Percentiles rank a stretch among this genome's conserved stretches.
Conservation (phyloP, 2,888 invertebrate genomes). For the Aphrophora alni region DNA sequence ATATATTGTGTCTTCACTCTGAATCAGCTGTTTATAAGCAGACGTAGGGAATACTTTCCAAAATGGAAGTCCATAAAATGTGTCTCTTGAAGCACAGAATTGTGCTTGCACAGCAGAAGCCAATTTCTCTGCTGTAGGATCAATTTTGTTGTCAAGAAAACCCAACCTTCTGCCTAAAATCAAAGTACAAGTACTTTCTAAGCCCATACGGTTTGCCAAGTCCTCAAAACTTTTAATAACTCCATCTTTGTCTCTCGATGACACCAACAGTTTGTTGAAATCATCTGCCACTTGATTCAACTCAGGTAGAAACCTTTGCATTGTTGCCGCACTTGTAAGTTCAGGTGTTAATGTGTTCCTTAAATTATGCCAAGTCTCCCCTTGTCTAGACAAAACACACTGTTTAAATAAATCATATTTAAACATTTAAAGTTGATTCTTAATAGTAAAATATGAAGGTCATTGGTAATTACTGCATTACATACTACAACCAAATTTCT, state of each 20-base stretch:
- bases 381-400: conserved; percentile 64
- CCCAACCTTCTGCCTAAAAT: conserved; percentile 82
- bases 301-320: conserved; percentile 76
- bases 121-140: conserved; percentile 67
- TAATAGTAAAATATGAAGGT: no score
- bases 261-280: conserved; percentile 71
- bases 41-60: conserved; percentile 82
- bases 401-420: no score
- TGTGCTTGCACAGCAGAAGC: conserved; percentile 68
- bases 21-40: conserved; percentile 72
- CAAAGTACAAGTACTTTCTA: conserved; percentile 80
- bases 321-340: conserved; percentile 76
- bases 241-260: conserved; percentile 61
- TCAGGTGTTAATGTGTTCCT: conserved; percentile 75
- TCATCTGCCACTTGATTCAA: conserved; percentile 79
- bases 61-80: conserved; percentile 79
- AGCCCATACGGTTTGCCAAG: conserved; percentile 76
- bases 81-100: conserved; percentile 79
- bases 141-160: conserved; percentile 65
- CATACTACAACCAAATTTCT: no score
- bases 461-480: no score
- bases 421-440: no score
- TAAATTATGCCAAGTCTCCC: conserved; percentile 77
- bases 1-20: conserved; percentile 81
- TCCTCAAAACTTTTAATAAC: conserved; percentile 70